Percentiles rank a stretch among this genome's conserved stretches.
Conservation (phyloP, 1,140 invertebrate species). For the Aleiodes sp. region DNA sequence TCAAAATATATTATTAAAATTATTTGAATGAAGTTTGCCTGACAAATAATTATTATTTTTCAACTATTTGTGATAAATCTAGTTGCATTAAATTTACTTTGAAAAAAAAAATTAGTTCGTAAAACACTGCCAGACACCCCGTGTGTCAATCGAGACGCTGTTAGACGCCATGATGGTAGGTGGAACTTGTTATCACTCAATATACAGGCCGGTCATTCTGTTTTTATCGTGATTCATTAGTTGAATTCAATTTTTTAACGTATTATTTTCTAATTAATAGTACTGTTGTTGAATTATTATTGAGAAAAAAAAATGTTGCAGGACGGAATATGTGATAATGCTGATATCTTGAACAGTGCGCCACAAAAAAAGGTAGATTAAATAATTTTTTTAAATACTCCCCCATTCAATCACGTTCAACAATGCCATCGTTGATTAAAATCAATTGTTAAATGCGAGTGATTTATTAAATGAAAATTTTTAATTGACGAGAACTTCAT, state of each 20-base stretch:
- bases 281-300: background rate
- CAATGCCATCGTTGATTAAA: constrained; percentile 23
- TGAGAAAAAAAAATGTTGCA: constrained; percentile 56
- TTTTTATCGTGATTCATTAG: constrained; percentile 23
- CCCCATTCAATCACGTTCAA: background rate
- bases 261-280: too few species aligned
- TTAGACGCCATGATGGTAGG: constrained; percentile 66
- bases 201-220: constrained; percentile 43
- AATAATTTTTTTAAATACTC: constrained; percentile 24
- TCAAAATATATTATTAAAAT: too few species aligned
- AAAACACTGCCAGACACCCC: background rate
- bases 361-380: constrained; percentile 58
- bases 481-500: background rate
- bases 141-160: constrained; percentile 45
- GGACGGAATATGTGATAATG: constrained; percentile 63
- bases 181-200: constrained; percentile 66
- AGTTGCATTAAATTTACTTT: too few species aligned
- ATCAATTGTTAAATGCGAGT: too few species aligned
- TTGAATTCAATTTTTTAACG: too few species aligned
- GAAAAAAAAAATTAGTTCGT: too few species aligned
- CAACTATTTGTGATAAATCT: too few species aligned
- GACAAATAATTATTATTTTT: too few species aligned
- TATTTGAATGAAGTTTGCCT: background rate
- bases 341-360: constrained; percentile 58
- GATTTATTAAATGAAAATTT: background rate